These are phyloP conservation scores for Mayetiola destructor DNA, from an alignment of 2,888 invertebrate species.

Conservation along the genomic window DNA sequence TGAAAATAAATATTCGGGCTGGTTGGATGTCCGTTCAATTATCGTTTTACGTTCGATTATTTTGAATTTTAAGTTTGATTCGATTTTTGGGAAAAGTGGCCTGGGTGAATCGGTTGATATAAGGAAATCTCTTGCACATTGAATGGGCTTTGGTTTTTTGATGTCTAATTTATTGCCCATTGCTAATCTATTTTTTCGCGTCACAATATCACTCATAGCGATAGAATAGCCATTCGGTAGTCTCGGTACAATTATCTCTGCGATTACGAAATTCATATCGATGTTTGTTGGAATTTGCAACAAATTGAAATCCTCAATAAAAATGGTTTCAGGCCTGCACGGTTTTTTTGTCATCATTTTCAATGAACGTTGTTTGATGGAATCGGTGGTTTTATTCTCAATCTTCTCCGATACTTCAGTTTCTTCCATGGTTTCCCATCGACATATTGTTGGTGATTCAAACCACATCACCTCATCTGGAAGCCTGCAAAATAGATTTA, in stretches of 20 bases:
- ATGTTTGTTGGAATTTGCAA: slow-evolving; percentile 28
- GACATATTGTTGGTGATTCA: slow-evolving; percentile 60
- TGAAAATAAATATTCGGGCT: slow-evolving; percentile 21
- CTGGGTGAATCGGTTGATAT: slow-evolving; percentile 28
- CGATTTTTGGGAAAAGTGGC: slow-evolving; percentile 27
- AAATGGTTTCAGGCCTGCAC: slow-evolving; percentile 23
- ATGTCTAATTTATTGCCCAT: neutral
- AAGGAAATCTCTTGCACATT: slow-evolving; percentile 24
- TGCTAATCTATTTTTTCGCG: neutral
- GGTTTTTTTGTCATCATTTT: neutral
- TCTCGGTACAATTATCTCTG: slow-evolving; percentile 32
- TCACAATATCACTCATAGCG: neutral
- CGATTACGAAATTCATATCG: slow-evolving; percentile 30
- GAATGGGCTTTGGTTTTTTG: neutral
- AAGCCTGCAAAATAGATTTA: slow-evolving; percentile 36
- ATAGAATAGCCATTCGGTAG: slow-evolving; percentile 30
- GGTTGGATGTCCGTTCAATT: neutral
- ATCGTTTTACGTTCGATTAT: slow-evolving; percentile 20
- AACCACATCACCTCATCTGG: slow-evolving; percentile 60
- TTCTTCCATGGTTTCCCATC: slow-evolving; percentile 44
- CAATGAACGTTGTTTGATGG: neutral
- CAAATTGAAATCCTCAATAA: slow-evolving; percentile 32
- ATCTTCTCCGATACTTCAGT: slow-evolving; percentile 30
- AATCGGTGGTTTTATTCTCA: slow-evolving; percentile 22
- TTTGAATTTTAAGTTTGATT: slow-evolving; percentile 28